A percentile compares a stretch with the other conserved stretches of the same genome.
Evolutionary conservation across 1,140 invertebrate genomes (phyloP).

Genomic region (Tetramorium alpestre): DNA sequence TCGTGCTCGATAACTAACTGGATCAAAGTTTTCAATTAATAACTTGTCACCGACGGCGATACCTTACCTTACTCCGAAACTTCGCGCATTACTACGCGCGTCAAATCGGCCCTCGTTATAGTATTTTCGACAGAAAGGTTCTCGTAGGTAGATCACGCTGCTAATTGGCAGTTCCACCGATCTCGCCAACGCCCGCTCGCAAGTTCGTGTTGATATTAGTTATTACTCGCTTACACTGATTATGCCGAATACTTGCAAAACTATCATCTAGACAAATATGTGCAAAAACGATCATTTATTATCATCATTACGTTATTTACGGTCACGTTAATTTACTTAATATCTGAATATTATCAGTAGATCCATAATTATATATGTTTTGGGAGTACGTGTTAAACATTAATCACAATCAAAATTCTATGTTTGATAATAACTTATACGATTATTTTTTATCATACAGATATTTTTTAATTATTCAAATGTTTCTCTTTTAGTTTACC

Average conservation of each 20-base stretch:
- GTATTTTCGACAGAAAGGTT: constrained; percentile 53
- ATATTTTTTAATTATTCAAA: neutral
- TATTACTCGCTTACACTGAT: constrained; percentile 37
- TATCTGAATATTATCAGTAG: neutral
- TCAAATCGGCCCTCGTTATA: constrained; percentile 34
- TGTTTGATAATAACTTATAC: neutral
- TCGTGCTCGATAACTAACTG: constrained; percentile 62
- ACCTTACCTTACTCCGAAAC: constrained; percentile 60
- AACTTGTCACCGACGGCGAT: constrained; percentile 66
- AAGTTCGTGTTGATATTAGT: constrained; percentile 43
- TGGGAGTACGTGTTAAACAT: neutral
- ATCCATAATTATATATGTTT: neutral
- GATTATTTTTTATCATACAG: neutral
- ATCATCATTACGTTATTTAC: constrained; percentile 1
- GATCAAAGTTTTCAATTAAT: constrained; percentile 74
- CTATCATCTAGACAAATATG: constrained; percentile 16
- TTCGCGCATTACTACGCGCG: constrained; percentile 46
- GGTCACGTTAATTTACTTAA: neutral
- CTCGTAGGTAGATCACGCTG: constrained; percentile 45
- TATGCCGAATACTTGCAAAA: neutral
- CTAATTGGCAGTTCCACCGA: constrained; percentile 53
- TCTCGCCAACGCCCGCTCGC: neutral
- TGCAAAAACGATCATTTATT: constrained; percentile 30
- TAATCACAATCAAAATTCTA: neutral
- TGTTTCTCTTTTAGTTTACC: neutral